Base-by-base conservation (phyloP, 2,888 invertebrate genomes). In the Yponomeuta sedellus region DNA sequence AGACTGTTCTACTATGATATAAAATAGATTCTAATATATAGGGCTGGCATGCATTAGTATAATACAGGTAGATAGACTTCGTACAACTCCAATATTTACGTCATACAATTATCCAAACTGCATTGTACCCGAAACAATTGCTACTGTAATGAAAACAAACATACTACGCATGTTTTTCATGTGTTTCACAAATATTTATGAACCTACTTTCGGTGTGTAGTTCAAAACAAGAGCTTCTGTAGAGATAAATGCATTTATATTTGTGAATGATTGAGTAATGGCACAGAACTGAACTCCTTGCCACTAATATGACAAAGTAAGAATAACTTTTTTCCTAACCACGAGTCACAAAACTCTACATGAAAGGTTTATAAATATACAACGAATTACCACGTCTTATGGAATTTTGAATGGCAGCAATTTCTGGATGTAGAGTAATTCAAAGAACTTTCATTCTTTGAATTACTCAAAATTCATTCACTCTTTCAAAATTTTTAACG, bases 301-400 rank as follows among this genome's bases (percentile, higher is more conserved):
- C 63, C 63, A 44, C 12, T 44, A 44, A 44, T 5, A 44, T 22
- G 22, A 63, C 11, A 44, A 40, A 63, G 40, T 22, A 20, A 61
- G 2, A 61, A 12, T 52, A 61, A 61, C 12, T n/a, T 34, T 34
- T 34, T 8, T 34, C 34, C n/a, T 61, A 12, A 12, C 28, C 34
- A 61, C 12, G 3, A 34, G 6, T 10, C 12, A 22, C 58, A 58
- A 57, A 68, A 64, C 34, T 66, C 66, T 61, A 67, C 56, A 67
- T n/a, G 1, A 19, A 20, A 34, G 34, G 34, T 34, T 34, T 34
- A 34, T 34, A 34, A 44, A 68, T 68, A 58, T 70, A 75, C 75
- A 75, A 75, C 76, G 76, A 74, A 75, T 71, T 71, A 68, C 44
- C 65, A 72, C 68, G 69, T 73, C 70, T 69, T 71, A 69, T 63